These are phyloP conservation scores for Clarias macrocephalus DNA, from an alignment of 2,113 vertebrate genomes.

Conservation along the genomic window DNA sequence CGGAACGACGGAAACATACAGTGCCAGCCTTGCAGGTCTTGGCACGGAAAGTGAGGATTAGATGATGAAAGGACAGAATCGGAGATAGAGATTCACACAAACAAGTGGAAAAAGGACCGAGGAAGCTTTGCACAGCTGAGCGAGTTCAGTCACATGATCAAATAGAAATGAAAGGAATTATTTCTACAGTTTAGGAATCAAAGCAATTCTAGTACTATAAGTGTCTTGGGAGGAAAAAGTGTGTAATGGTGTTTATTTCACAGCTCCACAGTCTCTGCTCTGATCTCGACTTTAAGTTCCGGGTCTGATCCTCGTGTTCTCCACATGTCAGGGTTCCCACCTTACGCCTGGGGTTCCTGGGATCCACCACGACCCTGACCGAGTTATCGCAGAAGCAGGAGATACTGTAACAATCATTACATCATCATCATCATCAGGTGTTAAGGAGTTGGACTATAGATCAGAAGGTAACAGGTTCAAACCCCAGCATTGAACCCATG, in stretches of 20 bases:
- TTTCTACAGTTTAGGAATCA: neutral
- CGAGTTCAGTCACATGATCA: neutral
- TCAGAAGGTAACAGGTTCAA: too few relatives aligned
- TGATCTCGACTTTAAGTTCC: neutral
- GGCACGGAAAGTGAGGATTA: slow-evolving; percentile 2
- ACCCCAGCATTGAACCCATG: too few relatives aligned
- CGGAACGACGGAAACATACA: neutral
- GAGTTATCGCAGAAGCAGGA: too few relatives aligned
- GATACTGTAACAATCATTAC: too few relatives aligned
- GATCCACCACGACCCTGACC: too few relatives aligned
- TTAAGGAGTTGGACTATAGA: too few relatives aligned
- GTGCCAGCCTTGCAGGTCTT: neutral
- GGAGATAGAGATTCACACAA: neutral
- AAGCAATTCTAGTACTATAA: neutral
- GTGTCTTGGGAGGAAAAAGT: neutral
- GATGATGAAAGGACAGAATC: neutral
- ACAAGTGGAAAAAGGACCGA: neutral
- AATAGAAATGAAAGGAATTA: neutral
- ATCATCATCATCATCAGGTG: too few relatives aligned
- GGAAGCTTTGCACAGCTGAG: slow-evolving; percentile 19
- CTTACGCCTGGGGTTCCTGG: too few relatives aligned
- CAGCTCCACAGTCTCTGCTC: neutral
- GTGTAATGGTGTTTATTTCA: neutral
- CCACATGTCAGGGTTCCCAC: too few relatives aligned
- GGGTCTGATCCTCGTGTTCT: neutral